Conservation (phyloP, 2,113 vertebrate species). For the Manacus vitellinus region DNA sequence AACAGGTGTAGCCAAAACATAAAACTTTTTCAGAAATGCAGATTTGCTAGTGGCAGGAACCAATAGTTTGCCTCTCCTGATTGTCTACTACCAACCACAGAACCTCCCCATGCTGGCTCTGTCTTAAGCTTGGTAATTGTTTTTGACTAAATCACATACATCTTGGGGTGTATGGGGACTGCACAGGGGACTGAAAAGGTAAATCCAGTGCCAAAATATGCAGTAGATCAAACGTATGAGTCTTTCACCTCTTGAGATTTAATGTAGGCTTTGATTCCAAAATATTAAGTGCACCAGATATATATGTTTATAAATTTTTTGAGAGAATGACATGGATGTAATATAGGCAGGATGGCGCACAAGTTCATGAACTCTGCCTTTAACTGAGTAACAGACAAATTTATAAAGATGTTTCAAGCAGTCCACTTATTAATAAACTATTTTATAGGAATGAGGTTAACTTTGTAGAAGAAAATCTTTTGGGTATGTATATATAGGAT, state of each 20-base stretch:
- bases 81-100: not conserved
- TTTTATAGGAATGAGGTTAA: not conserved
- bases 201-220: not conserved
- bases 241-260: not conserved
- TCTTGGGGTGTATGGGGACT: not conserved
- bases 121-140: not conserved
- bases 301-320: not conserved
- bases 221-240: not conserved
- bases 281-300: not conserved
- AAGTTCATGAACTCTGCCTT: not conserved
- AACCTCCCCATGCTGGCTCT: not conserved
- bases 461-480: not conserved
- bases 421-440: not conserved
- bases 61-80: not conserved
- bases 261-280: not conserved
- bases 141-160: rapidly evolving
- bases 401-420: not conserved
- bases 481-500: not conserved
- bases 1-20: not conserved
- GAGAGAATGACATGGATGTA: not conserved
- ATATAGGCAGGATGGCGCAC: not conserved
- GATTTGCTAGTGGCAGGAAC: not conserved
- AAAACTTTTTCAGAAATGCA: not conserved
- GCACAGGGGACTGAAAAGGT: not conserved
- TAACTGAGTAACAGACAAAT: not conserved